Evolutionary conservation across 1,140 invertebrate genomes (phyloP).

Genomic region (Diorhabda sublineata): DNA sequence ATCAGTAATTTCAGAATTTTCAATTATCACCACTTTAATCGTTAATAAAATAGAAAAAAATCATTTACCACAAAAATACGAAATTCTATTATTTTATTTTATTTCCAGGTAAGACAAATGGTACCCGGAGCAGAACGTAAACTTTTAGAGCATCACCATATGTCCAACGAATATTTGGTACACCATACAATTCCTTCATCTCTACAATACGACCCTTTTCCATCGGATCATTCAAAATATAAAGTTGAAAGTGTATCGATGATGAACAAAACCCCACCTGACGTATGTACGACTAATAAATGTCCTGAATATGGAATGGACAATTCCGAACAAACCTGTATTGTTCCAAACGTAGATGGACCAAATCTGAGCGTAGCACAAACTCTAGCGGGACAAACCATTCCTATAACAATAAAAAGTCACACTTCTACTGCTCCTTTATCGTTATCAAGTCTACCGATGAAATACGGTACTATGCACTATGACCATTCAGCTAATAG

Average conservation of each 20-base stretch:
- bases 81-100: constrained; percentile 9
- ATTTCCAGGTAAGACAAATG: constrained; percentile 55
- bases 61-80: too few relatives aligned
- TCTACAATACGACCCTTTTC: constrained; percentile 34
- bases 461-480: constrained; percentile 45
- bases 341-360: constrained; percentile 23
- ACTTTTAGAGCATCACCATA: constrained; percentile 51
- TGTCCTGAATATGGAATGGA: constrained; percentile 38
- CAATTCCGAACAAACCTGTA: constrained; percentile 16
- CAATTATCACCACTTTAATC: too few relatives aligned
- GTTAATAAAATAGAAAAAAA: too few relatives aligned
- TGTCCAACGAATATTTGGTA: constrained; percentile 41
- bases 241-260: constrained; percentile 43
- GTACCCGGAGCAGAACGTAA: constrained; percentile 61
- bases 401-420: constrained; percentile 46
- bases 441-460: constrained; percentile 35
- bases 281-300: constrained; percentile 45
- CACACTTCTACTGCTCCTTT: constrained; percentile 32
- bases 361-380: constrained; percentile 16
- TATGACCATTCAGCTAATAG: constrained; percentile 23
- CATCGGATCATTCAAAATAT: constrained; percentile 38
- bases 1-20: too few relatives aligned
- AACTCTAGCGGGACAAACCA: constrained; percentile 42
- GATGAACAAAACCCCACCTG: constrained; percentile 44
- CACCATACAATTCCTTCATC: constrained; percentile 29